Percentiles rank a stretch among this genome's conserved stretches.
Evolutionary conservation across 1,140 invertebrate genomes (phyloP).

Genomic region (Drosophila malerkotliana): DNA sequence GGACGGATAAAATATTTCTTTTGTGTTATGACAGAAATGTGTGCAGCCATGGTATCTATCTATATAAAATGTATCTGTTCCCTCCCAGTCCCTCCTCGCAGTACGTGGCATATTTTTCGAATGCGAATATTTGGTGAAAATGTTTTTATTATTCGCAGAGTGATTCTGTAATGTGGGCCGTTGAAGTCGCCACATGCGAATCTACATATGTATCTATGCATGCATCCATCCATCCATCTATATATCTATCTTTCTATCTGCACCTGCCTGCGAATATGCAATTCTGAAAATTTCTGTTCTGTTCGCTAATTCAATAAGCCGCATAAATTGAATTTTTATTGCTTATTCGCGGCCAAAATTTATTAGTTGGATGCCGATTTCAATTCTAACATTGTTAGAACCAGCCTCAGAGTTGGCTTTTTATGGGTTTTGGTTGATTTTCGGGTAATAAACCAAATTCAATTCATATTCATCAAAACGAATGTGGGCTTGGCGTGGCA

Average conservation of each 20-base stretch:
- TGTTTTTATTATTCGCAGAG: conserved; percentile 67
- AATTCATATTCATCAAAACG: conserved; percentile 49
- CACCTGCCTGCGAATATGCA: conserved; percentile 11
- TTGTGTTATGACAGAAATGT: conserved; percentile 79
- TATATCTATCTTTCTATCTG: conserved; percentile 41
- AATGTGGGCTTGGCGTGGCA: conserved; percentile 3
- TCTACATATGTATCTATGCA: conserved; percentile 1
- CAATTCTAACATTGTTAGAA: conserved; percentile 33
- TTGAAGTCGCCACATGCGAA: conserved; percentile 49
- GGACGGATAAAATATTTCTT: conserved; percentile 63
- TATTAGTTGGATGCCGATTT: conserved; percentile 31
- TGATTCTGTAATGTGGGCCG: conserved; percentile 65
- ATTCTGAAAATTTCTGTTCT: conserved; percentile 33
- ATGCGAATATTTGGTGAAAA: conserved; percentile 69
- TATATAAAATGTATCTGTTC: conserved; percentile 44
- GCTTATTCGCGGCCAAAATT: conserved; percentile 27
- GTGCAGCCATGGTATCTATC: conserved; percentile 46
- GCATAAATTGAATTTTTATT: conserved; percentile 52
- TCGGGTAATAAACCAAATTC: conserved; percentile 37
- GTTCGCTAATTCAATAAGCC: conserved; percentile 50
- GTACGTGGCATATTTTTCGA: conserved; percentile 38
- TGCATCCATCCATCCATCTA: conserved; percentile 1
- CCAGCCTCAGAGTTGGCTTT: conserved; percentile 28
- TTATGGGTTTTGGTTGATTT: conserved; percentile 2
- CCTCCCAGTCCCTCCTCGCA: background rate